A percentile compares a stretch with the other conserved stretches of the same genome.
These are phyloP conservation scores for Gymnoscopelus braueri DNA, from an alignment of 2,797 vertebrate genomes.

Conservation along the genomic window DNA sequence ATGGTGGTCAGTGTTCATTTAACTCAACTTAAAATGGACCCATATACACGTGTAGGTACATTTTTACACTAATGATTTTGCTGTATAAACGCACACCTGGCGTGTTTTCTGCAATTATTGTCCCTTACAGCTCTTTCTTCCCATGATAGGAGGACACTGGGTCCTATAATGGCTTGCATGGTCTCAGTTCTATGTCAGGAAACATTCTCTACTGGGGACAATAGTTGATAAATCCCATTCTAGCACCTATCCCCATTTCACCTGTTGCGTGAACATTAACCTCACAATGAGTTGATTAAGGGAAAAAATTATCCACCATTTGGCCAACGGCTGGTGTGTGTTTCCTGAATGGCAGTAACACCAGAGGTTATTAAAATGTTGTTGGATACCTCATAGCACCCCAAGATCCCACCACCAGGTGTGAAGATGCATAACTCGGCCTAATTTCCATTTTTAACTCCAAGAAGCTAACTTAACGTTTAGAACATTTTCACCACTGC, in stretches of 20 bases:
- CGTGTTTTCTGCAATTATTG: not conserved
- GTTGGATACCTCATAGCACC: too few species aligned
- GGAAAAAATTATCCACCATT: not conserved
- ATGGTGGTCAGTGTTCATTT: too few species aligned
- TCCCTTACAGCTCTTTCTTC: not conserved
- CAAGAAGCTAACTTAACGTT: not conserved
- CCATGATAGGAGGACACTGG: not conserved
- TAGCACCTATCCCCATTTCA: too few species aligned
- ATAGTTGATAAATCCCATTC: slow-evolving; percentile 1
- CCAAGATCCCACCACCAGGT: too few species aligned
- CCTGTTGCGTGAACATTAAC: too few species aligned
- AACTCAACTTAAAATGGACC: too few species aligned
- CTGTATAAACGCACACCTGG: not conserved
- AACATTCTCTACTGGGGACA: not conserved
- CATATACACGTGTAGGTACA: too few species aligned
- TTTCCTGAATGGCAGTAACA: not conserved
- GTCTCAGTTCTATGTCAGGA: not conserved
- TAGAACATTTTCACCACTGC: not conserved
- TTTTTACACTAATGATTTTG: too few species aligned
- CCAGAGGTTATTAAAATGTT: too few species aligned
- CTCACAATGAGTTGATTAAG: too few species aligned
- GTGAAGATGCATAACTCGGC: too few species aligned
- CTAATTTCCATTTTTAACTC: too few species aligned
- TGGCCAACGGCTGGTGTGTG: not conserved
- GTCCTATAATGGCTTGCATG: not conserved